These are phyloP conservation scores for Hypsopygia costalis DNA, from an alignment of 2,888 invertebrate genomes.

Conservation along the genomic window DNA sequence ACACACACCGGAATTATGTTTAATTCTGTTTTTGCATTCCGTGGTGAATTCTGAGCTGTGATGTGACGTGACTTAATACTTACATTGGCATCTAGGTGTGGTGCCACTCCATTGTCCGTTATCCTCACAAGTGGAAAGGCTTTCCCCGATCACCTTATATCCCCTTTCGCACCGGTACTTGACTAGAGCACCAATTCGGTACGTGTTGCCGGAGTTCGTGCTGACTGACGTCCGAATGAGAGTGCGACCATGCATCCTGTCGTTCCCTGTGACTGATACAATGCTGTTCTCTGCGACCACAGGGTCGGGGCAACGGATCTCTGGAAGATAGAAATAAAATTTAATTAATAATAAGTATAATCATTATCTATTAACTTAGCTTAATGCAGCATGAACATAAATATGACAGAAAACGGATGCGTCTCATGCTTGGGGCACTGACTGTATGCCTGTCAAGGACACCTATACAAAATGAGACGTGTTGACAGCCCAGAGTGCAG, in stretches of 20 bases:
- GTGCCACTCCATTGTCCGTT: slow-evolving; percentile 92
- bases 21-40: too few species aligned
- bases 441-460: too few species aligned
- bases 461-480: too few species aligned
- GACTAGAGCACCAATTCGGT: slow-evolving; percentile 91
- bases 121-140: slow-evolving; percentile 91
- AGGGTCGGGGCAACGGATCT: slow-evolving; percentile 93
- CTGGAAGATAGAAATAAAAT: slow-evolving; percentile 56
- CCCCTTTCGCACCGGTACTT: slow-evolving; percentile 95
- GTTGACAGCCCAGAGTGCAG: too few species aligned
- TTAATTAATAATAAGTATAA: too few species aligned
- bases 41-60: too few species aligned
- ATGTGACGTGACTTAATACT: too few species aligned
- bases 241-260: slow-evolving; percentile 92
- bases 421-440: too few species aligned
- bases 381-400: too few species aligned
- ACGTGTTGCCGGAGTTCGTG: slow-evolving; percentile 86
- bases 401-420: too few species aligned
- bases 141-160: slow-evolving; percentile 92
- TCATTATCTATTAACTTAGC: too few species aligned
- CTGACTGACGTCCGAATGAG: slow-evolving; percentile 87
- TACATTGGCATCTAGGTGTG: slow-evolving; percentile 91
- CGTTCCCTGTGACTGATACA: slow-evolving; percentile 93
- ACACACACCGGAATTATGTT: too few species aligned
- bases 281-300: slow-evolving; percentile 91